Percentiles rank a stretch among this genome's conserved stretches.
phyloP scores from a whole-genome alignment of 2,797 vertebrate genomes.

The Corythornis leucogaster region DNA sequence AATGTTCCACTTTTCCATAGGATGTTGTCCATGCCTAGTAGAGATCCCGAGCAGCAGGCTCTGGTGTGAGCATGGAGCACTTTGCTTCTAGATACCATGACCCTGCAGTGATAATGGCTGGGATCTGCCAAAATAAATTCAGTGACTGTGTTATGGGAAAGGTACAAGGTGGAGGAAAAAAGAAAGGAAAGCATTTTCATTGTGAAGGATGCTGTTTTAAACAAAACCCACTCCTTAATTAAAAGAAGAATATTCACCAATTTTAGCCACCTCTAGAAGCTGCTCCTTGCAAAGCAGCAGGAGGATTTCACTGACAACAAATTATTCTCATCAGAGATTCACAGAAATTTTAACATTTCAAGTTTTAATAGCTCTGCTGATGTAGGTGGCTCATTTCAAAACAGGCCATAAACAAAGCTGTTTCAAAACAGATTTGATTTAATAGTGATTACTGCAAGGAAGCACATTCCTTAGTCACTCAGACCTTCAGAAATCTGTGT shows the following conservation, averaged over 20 bases:
- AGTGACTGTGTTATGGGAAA: background rate
- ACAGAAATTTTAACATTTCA: background rate
- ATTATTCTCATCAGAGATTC: background rate
- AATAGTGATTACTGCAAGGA: background rate
- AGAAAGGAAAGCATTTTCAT: background rate
- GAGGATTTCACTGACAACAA: background rate
- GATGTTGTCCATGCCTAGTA: background rate
- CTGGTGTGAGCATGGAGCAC: background rate
- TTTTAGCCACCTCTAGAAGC: background rate
- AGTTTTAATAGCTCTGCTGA: background rate
- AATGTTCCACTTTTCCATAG: background rate
- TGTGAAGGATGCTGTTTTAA: background rate
- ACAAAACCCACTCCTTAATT: background rate
- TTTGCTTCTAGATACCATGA: background rate
- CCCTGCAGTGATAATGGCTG: background rate
- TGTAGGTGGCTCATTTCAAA: background rate
- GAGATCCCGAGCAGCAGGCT: background rate
- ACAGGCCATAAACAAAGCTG: background rate
- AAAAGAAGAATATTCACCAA: background rate
- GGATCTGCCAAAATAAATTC: background rate
- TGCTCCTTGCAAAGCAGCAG: background rate
- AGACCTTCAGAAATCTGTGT: background rate
- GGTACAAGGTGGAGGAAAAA: background rate
- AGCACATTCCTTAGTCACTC: background rate
- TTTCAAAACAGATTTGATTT: background rate